These are phyloP conservation scores for Semnornis frantzii DNA, from an alignment of 2,113 vertebrate species.

Conservation along the genomic window DNA sequence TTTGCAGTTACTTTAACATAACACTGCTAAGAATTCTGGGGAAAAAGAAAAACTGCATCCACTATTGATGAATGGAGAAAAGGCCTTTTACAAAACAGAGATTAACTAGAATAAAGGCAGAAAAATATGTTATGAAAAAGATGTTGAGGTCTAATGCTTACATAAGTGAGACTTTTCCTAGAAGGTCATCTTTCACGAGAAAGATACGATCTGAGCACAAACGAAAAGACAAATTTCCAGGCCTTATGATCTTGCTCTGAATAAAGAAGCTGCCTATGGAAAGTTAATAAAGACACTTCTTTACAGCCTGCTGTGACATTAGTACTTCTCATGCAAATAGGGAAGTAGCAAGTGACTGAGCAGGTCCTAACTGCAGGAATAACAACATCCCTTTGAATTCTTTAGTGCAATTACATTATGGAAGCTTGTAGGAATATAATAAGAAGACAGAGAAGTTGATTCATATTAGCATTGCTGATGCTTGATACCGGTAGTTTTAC, in stretches of 20 bases:
- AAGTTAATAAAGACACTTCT: neutral
- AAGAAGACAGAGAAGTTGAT: neutral
- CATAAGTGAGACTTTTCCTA: neutral
- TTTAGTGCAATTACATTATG: neutral
- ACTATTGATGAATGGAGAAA: neutral
- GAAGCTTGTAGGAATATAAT: neutral
- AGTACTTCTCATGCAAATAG: neutral
- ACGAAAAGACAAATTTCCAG: neutral
- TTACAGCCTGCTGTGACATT: neutral
- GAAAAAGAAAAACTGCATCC: neutral
- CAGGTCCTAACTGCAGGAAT: neutral
- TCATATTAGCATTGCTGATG: neutral
- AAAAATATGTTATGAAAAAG: neutral
- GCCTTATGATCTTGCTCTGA: neutral
- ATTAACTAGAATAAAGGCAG: neutral
- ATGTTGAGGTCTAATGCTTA: neutral
- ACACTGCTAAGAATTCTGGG: neutral
- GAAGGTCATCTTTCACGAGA: neutral
- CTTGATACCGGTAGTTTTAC: neutral
- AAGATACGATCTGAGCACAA: neutral
- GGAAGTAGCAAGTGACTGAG: too few relatives aligned
- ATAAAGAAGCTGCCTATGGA: neutral
- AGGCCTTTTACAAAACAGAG: neutral
- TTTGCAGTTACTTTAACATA: slow-evolving; percentile 1
- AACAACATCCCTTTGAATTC: neutral